These are phyloP conservation scores for Drosophila prosaltans DNA, from an alignment of 1,140 invertebrate species.

Conservation along the genomic window DNA sequence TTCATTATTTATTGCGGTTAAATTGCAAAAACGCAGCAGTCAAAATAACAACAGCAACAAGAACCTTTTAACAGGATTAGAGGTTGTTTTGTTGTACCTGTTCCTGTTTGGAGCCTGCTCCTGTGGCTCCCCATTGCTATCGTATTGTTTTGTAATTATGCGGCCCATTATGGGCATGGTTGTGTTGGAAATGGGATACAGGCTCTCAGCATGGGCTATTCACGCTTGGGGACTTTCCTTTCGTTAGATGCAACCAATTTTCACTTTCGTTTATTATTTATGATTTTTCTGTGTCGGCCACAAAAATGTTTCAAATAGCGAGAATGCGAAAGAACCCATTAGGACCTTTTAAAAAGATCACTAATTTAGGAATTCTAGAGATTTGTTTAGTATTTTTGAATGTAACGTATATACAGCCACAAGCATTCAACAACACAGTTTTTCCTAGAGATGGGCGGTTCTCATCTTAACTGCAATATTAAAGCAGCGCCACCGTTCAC, in stretches of 20 bases:
- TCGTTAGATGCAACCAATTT: constrained; percentile 49
- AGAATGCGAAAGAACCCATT: background rate
- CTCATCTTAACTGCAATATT: background rate
- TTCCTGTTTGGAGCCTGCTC: constrained; percentile 3
- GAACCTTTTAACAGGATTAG: constrained; percentile 38
- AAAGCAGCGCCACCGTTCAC: no score
- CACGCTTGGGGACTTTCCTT: constrained; percentile 33
- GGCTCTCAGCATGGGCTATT: constrained; percentile 29
- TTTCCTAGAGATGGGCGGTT: background rate
- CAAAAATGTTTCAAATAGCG: background rate
- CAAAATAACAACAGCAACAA: constrained; percentile 43
- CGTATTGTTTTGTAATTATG: constrained; percentile 63
- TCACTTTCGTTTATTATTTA: constrained; percentile 61
- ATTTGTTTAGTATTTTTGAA: background rate
- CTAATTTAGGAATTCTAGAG: no score
- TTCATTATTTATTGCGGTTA: constrained; percentile 66
- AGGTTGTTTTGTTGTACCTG: background rate
- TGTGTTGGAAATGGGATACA: constrained; percentile 18
- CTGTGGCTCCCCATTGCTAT: constrained; percentile 12
- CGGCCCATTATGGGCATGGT: constrained; percentile 28
- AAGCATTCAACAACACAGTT: background rate
- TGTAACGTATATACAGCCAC: no score
- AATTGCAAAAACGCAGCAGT: constrained; percentile 64
- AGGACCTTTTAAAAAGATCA: no score
- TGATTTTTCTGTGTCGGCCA: constrained; percentile 20